Evolutionary conservation across 1,140 invertebrate genomes (phyloP).

Genomic region (Prorops nasuta): DNA sequence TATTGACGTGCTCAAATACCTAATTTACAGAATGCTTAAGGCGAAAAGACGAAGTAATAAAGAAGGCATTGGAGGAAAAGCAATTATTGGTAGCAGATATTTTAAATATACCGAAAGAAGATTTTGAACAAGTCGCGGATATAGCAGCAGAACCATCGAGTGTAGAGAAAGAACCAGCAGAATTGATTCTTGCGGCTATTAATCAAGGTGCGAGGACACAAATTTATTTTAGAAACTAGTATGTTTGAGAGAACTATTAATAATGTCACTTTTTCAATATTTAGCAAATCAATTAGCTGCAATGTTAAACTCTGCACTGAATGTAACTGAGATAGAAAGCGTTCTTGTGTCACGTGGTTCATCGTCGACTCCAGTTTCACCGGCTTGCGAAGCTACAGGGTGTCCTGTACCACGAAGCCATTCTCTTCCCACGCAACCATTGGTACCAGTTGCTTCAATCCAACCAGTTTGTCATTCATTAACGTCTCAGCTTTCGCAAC

Average conservation of each 20-base stretch:
- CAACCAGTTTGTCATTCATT: conserved; percentile 55
- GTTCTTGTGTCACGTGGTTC: conserved; percentile 42
- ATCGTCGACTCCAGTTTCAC: conserved; percentile 19
- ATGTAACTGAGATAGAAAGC: conserved; percentile 58
- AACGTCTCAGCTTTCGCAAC: conserved; percentile 55
- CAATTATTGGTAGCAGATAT: conserved; percentile 74
- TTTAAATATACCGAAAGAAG: conserved; percentile 70
- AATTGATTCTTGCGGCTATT: conserved; percentile 70
- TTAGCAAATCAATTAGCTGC: conserved; percentile 57
- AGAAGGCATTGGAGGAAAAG: conserved; percentile 71
- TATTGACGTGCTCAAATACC: no score
- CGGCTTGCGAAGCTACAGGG: conserved; percentile 36
- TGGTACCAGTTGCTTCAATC: conserved; percentile 45
- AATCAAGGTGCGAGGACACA: conserved; percentile 61
- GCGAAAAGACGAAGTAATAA: conserved; percentile 70
- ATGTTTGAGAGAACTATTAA: neutral
- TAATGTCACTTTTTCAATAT: neutral
- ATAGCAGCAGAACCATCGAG: conserved; percentile 59
- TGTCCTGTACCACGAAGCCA: conserved; percentile 37
- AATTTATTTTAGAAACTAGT: neutral
- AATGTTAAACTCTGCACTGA: conserved; percentile 57
- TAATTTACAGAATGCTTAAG: conserved; percentile 65
- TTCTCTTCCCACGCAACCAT: conserved; percentile 42
- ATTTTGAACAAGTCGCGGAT: conserved; percentile 67
- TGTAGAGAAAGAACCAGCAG: conserved; percentile 64